phyloP scores from a whole-genome alignment of 1,140 invertebrate species.

The Heliconius eleuchia region DNA sequence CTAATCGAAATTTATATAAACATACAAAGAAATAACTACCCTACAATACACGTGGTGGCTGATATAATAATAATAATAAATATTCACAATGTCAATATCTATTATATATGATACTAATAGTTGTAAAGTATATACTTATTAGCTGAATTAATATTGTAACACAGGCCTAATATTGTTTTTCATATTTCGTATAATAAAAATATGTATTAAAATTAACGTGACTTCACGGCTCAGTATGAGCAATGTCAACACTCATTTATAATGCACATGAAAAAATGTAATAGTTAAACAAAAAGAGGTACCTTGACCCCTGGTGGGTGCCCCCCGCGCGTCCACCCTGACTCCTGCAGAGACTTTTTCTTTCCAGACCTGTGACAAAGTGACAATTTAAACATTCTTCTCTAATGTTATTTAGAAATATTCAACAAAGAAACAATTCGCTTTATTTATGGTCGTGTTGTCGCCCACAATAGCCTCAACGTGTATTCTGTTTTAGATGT shows the following conservation, averaged over 20 bases:
- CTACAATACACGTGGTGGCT: no score
- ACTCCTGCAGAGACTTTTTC: slow-evolving; percentile 57
- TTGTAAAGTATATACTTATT: no score
- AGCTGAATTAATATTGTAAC: neutral
- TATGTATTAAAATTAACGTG: no score
- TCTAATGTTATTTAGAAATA: slow-evolving; percentile 77
- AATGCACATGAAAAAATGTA: slow-evolving; percentile 39
- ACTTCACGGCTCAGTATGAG: neutral
- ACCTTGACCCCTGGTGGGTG: slow-evolving; percentile 49
- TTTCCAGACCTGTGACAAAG: slow-evolving; percentile 67
- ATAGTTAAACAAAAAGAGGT: slow-evolving; percentile 40
- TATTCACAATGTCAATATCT: no score
- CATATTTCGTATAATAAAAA: no score
- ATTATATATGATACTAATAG: no score
- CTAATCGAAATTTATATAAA: no score
- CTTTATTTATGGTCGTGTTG: slow-evolving; percentile 74
- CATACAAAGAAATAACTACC: no score
- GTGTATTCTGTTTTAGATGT: slow-evolving; percentile 62
- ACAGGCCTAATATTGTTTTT: neutral
- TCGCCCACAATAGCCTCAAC: slow-evolving; percentile 59
- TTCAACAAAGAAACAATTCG: slow-evolving; percentile 68
- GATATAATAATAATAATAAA: no score
- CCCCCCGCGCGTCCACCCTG: slow-evolving; percentile 51
- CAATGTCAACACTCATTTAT: slow-evolving; percentile 41
- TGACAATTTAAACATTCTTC: slow-evolving; percentile 75